A percentile compares a stretch with the other conserved stretches of the same genome.
phyloP scores from a whole-genome alignment of 2,113 vertebrate genomes.

The Benitochromis conjunctus region DNA sequence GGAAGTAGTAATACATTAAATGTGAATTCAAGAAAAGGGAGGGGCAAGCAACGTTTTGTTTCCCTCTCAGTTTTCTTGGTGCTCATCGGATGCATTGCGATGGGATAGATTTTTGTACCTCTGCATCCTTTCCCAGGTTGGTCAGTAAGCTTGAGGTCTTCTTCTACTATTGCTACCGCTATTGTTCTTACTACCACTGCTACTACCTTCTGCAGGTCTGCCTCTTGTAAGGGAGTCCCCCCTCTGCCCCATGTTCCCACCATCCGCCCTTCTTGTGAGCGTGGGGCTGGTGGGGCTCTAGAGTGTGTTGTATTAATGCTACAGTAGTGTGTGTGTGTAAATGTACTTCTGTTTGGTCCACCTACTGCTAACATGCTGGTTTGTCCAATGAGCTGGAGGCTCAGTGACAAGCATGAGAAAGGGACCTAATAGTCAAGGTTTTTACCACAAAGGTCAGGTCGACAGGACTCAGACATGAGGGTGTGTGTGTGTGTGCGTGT shows the following conservation, averaged over 20 bases:
- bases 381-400: not conserved
- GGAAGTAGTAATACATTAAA: slow-evolving; percentile 23
- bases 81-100: slow-evolving; percentile 10
- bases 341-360: slow-evolving; percentile 86
- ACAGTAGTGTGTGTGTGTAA: slow-evolving; percentile 79
- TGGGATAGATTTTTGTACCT: slow-evolving; percentile 22
- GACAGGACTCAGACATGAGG: slow-evolving; percentile 63
- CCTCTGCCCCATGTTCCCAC: not conserved
- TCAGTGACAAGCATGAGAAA: slow-evolving; percentile 16
- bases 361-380: slow-evolving; percentile 73
- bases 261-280: not conserved
- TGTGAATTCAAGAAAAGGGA: slow-evolving; percentile 34
- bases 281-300: slow-evolving; percentile 55
- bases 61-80: slow-evolving; percentile 24
- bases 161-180: slow-evolving; percentile 32
- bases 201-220: slow-evolving; percentile 44
- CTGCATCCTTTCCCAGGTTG: slow-evolving; percentile 18
- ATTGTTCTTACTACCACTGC: slow-evolving; percentile 27
- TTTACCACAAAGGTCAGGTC: slow-evolving; percentile 68
- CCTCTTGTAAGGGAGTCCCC: slow-evolving; percentile 25
- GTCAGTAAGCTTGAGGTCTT: slow-evolving; percentile 25
- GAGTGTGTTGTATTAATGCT: slow-evolving; percentile 80
- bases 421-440: slow-evolving; percentile 32
- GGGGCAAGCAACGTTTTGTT: not conserved
- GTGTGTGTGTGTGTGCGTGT: no score